Evolutionary conservation across 2,797 vertebrate genomes (phyloP), one percentile per base, ranked within the genome.

Genomic region (Enteromius thamalakanensis): DNA sequence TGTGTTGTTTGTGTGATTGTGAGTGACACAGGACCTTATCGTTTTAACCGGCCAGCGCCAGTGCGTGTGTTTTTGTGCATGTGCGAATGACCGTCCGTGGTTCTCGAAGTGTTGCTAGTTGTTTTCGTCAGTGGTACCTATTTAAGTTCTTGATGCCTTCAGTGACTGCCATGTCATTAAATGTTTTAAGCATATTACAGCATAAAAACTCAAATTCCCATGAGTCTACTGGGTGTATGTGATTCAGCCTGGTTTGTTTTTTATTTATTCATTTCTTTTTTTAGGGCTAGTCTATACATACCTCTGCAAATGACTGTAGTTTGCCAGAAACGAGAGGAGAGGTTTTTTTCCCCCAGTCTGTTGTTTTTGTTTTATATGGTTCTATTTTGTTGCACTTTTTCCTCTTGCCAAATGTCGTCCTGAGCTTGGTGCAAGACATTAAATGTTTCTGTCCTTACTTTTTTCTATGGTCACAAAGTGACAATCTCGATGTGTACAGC

Each of bases 71-170:
- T 81, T 79, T 81, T 69, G 76, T 72, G 80, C 84, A 53, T 76
- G 68, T 86, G 55, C 81, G 87, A 76, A 86, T 82, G 76, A 87
- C 86, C 86, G 90, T 85, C 76, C 85, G 87, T 88, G 84, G 88
- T 86, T 91, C 80, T 84, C 55, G 76, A 91, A 87, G 85, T 90
- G 89, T 88, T 89, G 83, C 86, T 85, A 81, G 79, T 87, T 84
- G 64, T 87, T 86, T 83, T 82, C 26, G 81, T 75, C 82, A 92
- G 89, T 94, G 93, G 86, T 93, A 92, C 91, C 90, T 92, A 91
- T 74, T 85, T 82, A 76, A 37, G 45, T 78, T 81, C 55, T 86
- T 78, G 72, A 88, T 87, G 91, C 89, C 84, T 88, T 76, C 68
- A 87, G 75, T 58, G 80, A 85, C 68, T 81, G 74, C 68, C 71